A percentile compares a stretch with the other conserved stretches of the same genome.
Conservation (phyloP, 1,140 invertebrate genomes). For the Telenomus remus region DNA sequence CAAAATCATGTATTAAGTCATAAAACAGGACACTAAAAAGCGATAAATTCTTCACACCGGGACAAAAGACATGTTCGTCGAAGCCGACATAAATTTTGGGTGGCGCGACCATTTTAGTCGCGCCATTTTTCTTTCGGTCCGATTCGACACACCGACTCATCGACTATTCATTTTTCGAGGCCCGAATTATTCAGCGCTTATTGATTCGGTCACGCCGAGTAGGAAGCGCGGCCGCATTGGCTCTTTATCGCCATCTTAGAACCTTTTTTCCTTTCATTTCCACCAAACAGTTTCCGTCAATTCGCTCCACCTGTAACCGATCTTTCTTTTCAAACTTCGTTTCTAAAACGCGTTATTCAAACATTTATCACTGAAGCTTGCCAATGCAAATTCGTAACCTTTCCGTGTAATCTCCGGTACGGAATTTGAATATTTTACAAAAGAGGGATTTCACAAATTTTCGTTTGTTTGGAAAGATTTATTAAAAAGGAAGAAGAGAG, state of each 20-base stretch:
- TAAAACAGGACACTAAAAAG: slow-evolving; percentile 9
- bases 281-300: slow-evolving; percentile 1
- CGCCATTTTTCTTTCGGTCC: slow-evolving; percentile 39
- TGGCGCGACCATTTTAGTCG: slow-evolving; percentile 28
- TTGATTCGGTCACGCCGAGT: slow-evolving; percentile 18
- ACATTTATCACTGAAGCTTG: too few relatives aligned
- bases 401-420: too few relatives aligned
- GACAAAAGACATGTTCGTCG: slow-evolving; percentile 19
- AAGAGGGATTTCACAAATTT: too few relatives aligned
- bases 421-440: too few relatives aligned
- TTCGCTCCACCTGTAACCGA: neutral
- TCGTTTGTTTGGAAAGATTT: too few relatives aligned
- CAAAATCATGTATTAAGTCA: slow-evolving; percentile 32
- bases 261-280: slow-evolving; percentile 1
- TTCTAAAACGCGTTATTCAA: too few relatives aligned
- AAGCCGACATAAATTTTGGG: slow-evolving; percentile 38
- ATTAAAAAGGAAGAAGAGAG: neutral
- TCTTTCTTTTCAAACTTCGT: neutral
- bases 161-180: slow-evolving; percentile 34
- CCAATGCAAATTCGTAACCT: neutral
- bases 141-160: slow-evolving; percentile 41
- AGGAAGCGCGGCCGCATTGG: slow-evolving; percentile 13
- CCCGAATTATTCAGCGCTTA: slow-evolving; percentile 16
- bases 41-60: slow-evolving; percentile 20
- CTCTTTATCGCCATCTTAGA: slow-evolving; percentile 22